These are phyloP conservation scores for Falco berigora DNA, from an alignment of 2,797 vertebrate genomes.

Conservation along the genomic window DNA sequence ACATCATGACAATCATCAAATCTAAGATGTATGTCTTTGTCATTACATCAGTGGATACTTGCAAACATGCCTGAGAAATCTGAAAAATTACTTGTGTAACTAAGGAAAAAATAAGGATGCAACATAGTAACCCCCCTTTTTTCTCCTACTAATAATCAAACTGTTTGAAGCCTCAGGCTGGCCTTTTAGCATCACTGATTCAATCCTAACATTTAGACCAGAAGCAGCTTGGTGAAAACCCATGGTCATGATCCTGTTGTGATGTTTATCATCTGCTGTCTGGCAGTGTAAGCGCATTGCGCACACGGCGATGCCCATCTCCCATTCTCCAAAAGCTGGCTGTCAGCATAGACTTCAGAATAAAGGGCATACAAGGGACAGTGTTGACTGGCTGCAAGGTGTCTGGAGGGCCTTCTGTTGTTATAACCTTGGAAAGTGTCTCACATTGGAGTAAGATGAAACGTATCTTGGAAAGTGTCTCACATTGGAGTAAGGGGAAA, in stretches of 20 bases:
- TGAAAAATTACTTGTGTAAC: not conserved
- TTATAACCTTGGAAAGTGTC: not conserved
- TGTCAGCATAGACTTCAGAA: not conserved
- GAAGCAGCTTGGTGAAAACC: not conserved
- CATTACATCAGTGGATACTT: not conserved
- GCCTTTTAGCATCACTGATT: not conserved
- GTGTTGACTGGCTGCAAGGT: not conserved
- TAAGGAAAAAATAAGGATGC: not conserved
- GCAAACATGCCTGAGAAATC: not conserved
- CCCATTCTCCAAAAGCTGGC: not conserved
- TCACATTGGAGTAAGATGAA: not conserved
- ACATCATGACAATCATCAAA: not conserved
- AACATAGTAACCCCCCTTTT: not conserved
- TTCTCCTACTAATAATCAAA: not conserved
- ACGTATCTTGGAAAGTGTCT: not conserved
- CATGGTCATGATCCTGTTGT: not conserved
- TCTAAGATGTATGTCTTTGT: constrained; percentile 2
- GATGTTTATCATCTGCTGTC: not conserved
- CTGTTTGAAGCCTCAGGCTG: not conserved
- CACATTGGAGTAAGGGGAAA: not conserved
- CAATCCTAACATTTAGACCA: not conserved
- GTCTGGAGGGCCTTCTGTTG: not conserved
- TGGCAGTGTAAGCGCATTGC: not conserved
- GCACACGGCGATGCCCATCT: not conserved
- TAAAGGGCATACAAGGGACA: not conserved